Percentiles rank a stretch among this genome's conserved stretches.
These are phyloP conservation scores for Axea sp. DNA, from an alignment of 2,888 invertebrate genomes.

Conservation along the genomic window DNA sequence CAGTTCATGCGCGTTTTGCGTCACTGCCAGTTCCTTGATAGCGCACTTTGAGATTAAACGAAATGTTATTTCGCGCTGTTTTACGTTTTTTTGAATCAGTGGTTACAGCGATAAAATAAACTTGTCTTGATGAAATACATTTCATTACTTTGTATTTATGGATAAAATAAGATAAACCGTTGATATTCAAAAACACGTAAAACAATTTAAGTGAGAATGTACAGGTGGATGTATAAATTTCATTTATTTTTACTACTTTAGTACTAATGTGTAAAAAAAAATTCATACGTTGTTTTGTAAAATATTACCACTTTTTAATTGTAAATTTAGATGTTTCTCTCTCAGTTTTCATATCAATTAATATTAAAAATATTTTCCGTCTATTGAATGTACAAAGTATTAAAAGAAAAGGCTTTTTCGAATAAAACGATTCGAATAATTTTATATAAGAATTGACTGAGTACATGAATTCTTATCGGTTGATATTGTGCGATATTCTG, in stretches of 20 bases:
- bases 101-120: no score
- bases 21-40: conserved; percentile 14
- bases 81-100: neutral
- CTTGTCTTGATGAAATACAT: no score
- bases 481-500: neutral
- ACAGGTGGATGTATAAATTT: neutral
- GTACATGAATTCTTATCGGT: no score
- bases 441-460: neutral
- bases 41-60: neutral
- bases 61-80: neutral
- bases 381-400: no score
- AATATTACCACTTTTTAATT: no score
- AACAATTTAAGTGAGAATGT: neutral
- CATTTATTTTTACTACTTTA: neutral
- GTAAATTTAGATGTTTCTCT: no score
- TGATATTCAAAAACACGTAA: neutral
- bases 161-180: no score
- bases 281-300: neutral
- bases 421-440: no score
- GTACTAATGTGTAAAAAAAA: neutral
- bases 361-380: no score
- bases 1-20: neutral
- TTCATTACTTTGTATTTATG: no score
- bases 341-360: no score
- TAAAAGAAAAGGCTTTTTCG: no score